Percentiles rank a stretch among this genome's conserved stretches.
These are phyloP conservation scores for Tragelaphus eurycerus DNA, from an alignment of 2,797 vertebrate species.

Conservation along the genomic window DNA sequence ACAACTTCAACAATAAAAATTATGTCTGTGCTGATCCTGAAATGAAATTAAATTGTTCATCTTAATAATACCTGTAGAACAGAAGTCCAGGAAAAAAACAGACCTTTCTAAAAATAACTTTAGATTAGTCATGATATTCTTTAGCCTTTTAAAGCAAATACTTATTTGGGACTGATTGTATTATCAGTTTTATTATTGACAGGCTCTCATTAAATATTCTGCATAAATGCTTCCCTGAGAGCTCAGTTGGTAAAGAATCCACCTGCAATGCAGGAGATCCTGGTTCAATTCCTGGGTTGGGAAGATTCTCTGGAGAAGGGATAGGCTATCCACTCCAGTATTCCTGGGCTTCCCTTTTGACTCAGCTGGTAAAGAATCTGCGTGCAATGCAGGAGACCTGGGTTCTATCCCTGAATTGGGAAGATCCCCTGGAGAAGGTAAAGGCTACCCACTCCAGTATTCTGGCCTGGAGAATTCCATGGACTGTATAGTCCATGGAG, in stretches of 20 bases:
- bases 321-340: background rate
- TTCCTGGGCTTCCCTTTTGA: background rate
- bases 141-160: slow-evolving; percentile 17
- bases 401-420: background rate
- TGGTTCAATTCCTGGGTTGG: background rate
- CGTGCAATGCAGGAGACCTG: background rate
- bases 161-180: background rate
- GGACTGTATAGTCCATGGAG: background rate
- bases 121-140: background rate
- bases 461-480: background rate
- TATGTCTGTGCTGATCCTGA: background rate
- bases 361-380: background rate
- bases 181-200: background rate
- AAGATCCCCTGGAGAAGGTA: background rate
- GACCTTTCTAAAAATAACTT: background rate
- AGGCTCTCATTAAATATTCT: background rate
- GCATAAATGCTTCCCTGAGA: background rate
- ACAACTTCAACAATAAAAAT: slow-evolving; percentile 7
- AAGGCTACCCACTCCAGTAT: background rate
- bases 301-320: background rate
- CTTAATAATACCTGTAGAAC: background rate
- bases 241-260: background rate
- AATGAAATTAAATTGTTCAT: background rate
- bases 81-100: background rate
- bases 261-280: background rate